Evolutionary conservation across 92 coral and sea anemone species (phyloP).

Genomic region (Epizoanthus ramosus): DNA sequence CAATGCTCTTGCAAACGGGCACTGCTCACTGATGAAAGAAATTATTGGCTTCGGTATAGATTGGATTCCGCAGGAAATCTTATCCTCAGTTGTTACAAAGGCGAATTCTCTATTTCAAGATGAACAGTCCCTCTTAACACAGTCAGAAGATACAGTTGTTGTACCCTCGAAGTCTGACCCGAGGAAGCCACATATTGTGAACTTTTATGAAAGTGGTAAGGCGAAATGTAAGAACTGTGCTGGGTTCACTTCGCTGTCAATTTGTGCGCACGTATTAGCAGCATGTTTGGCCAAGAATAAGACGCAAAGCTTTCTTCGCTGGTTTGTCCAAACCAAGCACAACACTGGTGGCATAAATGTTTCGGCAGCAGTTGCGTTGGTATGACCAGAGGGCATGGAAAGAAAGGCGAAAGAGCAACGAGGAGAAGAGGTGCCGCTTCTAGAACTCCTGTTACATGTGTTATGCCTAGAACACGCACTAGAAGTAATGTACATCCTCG

Average conservation of each 20-base stretch:
- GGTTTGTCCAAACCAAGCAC: slow-evolving; percentile 48
- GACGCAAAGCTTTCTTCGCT: slow-evolving; percentile 25
- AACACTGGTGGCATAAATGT: slow-evolving; percentile 44
- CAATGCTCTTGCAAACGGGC: slow-evolving; percentile 17
- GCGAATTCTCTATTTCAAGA: background rate
- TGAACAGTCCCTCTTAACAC: too few relatives aligned
- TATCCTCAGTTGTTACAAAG: slow-evolving; percentile 32
- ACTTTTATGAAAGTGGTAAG: slow-evolving; percentile 35
- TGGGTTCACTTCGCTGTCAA: slow-evolving; percentile 34
- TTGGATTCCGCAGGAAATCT: slow-evolving; percentile 51
- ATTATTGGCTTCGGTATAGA: slow-evolving; percentile 25
- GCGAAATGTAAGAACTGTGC: slow-evolving; percentile 46
- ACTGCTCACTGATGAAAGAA: slow-evolving; percentile 37
- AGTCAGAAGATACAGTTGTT: slow-evolving; percentile 34
- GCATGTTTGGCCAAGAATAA: slow-evolving; percentile 27
- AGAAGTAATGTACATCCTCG: too few relatives aligned
- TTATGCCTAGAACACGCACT: too few relatives aligned
- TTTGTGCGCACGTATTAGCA: slow-evolving; percentile 53
- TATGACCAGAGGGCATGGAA: slow-evolving; percentile 52
- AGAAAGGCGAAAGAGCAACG: background rate
- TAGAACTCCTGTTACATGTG: too few relatives aligned
- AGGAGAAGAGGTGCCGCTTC: background rate
- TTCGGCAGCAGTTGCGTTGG: slow-evolving; percentile 35
- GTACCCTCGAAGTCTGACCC: slow-evolving; percentile 49
- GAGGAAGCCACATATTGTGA: slow-evolving; percentile 48